Base-by-base conservation (phyloP, 2,888 invertebrate genomes). In the Carcina quercana region DNA sequence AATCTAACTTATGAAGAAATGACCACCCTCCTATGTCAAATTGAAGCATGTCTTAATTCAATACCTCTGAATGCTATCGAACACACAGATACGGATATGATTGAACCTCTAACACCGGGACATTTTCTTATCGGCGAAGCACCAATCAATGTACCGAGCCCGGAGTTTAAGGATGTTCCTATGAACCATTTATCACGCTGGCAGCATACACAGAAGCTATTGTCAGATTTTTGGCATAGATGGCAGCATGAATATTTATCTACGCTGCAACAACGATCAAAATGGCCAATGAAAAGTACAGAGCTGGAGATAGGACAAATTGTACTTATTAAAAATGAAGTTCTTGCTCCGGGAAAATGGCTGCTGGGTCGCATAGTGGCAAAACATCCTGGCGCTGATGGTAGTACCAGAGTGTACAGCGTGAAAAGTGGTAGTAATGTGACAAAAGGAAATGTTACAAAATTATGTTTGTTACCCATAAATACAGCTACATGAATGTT, bases 41-140 rank as follows among this genome's bases (percentile, higher is more conserved):
- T 44, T 4, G 43, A 49, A 19, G 40, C 48, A 1, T 46, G 48
- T 24, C 25, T 48, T 1, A 51, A 47, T 30, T 47, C 45, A 3
- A 28, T 42, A 3, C 38, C 43, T 3, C n/a, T 42, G 19, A 19
- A 13, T 11, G 34, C 28, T 11, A 14, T 36, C 13, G 35, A 35
- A 12, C 15, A 15, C 6, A 10, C 24, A 15, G 28, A 38, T 2
- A 34, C 12, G 2, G 35, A 41, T 6, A 25, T 12, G 11, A 14
- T 35, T 1, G 11, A 35, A 13, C 37, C 43, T 11, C 34, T 52
- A 1, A 54, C 51, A 5, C 51, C 51, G 3, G 51, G 49, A n/a
- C 46, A 52, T 28, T 52, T 52, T 25, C 33, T 50, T 10, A 34
- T 49, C 1, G 43, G 44, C 3, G 50, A 50, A 33, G 13, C 38